Base-by-base conservation (phyloP, 2,113 vertebrate genomes). In the Coturnix japonica region DNA sequence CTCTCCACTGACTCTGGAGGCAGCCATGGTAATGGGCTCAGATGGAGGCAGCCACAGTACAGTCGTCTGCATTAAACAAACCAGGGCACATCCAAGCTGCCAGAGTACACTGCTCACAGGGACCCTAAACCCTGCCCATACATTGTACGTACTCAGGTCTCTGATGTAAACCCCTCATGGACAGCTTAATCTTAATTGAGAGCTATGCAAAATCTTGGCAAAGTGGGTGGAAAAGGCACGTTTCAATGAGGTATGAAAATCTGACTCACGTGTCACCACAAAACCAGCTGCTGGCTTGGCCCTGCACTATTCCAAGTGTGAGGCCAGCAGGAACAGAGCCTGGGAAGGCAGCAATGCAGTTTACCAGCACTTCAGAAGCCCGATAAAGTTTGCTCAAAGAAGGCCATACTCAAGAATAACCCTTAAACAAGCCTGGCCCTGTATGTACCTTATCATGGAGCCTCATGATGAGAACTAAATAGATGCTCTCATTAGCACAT, bases 131-230 rank as follows among this genome's bases (percentile, higher is more conserved):
- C 9, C 66, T 39, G 19, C n/a, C 22, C n/a, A 23, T 30, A 17
- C 12, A 5, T 16, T 37, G 25, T 10, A 59, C 1, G 0, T 37
- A 59, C 30, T 39, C 70, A 19, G 15, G 39, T 13, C 61, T 79
- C 59, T 0, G 0, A 49, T 76, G 47, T 31, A 81, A 89, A 39
- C 1, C 3, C 39, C 22, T 64, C 5, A 0, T 0, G 1, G 33
- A 26, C 26, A 22, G 11, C 20, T 17, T 17, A 31, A 74, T 90
- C 69, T 71, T 21, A 4, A 41, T 10, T 60, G 57, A 11, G 22
- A 72, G n/a, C 18, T 2, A 22, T 2, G 3, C 9, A 53, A 30
- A 26, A 70, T 49, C 44, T 51, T 14, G 19, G 33, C 78, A 43
- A 22, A 82, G 41, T 0, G 13, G 64, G 59, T 23, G 33, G 63